Evolutionary conservation across 2,113 vertebrate genomes (phyloP), one percentile per base, ranked within the genome.

Genomic region (Vulpes lagopus): DNA sequence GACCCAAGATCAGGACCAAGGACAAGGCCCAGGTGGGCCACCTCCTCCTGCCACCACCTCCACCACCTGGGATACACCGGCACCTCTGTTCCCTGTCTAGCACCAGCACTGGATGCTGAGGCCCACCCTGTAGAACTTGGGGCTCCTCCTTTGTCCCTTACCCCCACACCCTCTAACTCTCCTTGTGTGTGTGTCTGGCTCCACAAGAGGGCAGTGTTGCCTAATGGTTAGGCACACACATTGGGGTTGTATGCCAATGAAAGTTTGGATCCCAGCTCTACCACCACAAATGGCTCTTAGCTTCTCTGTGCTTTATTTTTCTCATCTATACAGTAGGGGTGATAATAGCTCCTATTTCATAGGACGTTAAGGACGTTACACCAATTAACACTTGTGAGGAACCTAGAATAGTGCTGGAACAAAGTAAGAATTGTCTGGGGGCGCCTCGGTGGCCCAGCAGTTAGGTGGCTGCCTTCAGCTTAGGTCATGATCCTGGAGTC

Each of bases 181-280:
- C 43, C 32, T 0, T 20, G 49, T 38, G 11, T 74, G 62, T 59
- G 30, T 25, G 22, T 16, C 59, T 1, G 7, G 3, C 19, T 88
- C 96, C 96, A 89, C 93, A 30, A 62, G 96, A 69, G 65, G 93
- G 89, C 93, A 43, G n/a, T 64, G 62, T 30, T 0, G 62, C 27
- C 7, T 5, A 55, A 27, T 0, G 32, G 49, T 64, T 16, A 57
- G 88, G n/a, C 3, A 5, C 51, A 19, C 51, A 2, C 30, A 30
- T 11, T 4, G 23, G 17, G 17, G 25, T 30, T 38, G 6, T 20
- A 43, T 20, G 17, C 16, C 5, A 17, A 6, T 1, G 38, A 43
- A 2, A 5, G 27, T 20, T 12, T 20, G 6, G 9, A 35, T 3
- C 16, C 27, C 27, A n/a, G 53, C 64, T 20, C 62, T 4, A 5